Percentiles rank a stretch among this genome's conserved stretches.
Conservation (phyloP, 37 sponge, comb jelly and placozoan species). For the Lycopodina hypogea region DNA sequence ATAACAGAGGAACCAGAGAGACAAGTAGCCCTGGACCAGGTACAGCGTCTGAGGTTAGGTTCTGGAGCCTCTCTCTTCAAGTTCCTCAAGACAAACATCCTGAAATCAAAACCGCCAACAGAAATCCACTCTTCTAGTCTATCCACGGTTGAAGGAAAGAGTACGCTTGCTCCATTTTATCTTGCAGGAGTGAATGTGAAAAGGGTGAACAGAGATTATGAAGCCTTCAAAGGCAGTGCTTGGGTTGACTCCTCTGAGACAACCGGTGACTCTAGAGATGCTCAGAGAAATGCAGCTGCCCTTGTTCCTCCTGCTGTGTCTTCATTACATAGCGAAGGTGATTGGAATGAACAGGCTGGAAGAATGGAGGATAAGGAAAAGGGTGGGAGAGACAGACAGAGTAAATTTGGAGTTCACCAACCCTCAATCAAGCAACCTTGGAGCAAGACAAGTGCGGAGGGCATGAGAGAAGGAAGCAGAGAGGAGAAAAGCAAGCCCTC, state of each 20-base stretch:
- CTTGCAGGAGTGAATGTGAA: conserved; percentile 13
- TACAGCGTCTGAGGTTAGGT: conserved; percentile 6
- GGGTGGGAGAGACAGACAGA: not conserved
- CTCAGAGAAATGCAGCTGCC: not conserved
- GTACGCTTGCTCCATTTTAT: conserved; percentile 42
- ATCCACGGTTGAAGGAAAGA: conserved; percentile 21
- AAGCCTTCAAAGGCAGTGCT: conserved; percentile 40
- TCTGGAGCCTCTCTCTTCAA: conserved; percentile 23
- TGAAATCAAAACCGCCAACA: conserved; percentile 5
- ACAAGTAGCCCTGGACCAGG: not conserved
- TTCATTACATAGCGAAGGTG: not conserved
- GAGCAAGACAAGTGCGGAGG: not conserved
- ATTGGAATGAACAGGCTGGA: not conserved
- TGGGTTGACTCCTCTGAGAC: not conserved
- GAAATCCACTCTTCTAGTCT: conserved; percentile 46
- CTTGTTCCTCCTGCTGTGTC: not conserved
- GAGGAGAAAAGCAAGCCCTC: not conserved
- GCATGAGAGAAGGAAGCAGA: not conserved
- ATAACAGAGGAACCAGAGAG: not conserved
- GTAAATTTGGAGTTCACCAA: not conserved
- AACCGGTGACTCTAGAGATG: no score
- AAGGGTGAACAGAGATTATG: conserved; percentile 35
- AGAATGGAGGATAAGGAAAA: not conserved
- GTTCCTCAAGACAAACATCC: conserved; percentile 10
- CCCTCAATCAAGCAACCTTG: not conserved